Base-by-base conservation (phyloP, 2,113 vertebrate species). In the Sinocyclocheilus anshuiensis region DNA sequence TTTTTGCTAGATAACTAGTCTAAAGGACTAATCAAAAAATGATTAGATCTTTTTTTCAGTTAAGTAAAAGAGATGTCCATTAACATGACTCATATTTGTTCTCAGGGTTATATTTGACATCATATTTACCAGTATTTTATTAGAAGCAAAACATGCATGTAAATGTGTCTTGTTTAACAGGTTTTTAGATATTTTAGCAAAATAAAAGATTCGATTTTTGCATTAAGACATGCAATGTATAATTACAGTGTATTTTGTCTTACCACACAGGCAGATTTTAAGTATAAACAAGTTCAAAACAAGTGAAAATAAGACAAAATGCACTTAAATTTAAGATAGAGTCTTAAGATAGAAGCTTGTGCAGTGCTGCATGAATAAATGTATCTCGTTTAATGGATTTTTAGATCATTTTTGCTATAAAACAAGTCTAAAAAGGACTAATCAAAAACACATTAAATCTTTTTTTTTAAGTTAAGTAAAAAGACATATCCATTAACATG, bases 81-180 rank as follows among this genome's bases (percentile, higher is more conserved):
- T 72, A 72, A 39, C 69, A 20, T 42, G 69, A 72, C 8, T 72
- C 33, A 42, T 72, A 72, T 72, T 72, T 72, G 36, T 72, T 39
- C 33, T 72, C 36, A 72, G 69, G 4, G 65, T 67, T 67, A 29
- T 33, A 67, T 39, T 20, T 71, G 33, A 71, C 33, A 16, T 20
- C 16, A 71, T 36, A 71, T 71, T 71, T 36, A 39, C 33, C 67
- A 29, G 7, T 20, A 20, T 33, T 39, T 45, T 45, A 45, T 45
- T 45, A 45, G 2, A 45, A 45, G 12, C 48, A 50, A 50, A 50
- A 50, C 48, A 50, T 50, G 48, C 12, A 13, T 50, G 4, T 50
- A 50, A 50, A 13, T 13, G 48, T 13, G 12, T 13, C 48, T 50
- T 50, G 48, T 50, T 50, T 50, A 50, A 50, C 4, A 3, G 42